Evolutionary conservation across 2,113 vertebrate genomes (phyloP).

Genomic region (Benitochromis conjunctus): DNA sequence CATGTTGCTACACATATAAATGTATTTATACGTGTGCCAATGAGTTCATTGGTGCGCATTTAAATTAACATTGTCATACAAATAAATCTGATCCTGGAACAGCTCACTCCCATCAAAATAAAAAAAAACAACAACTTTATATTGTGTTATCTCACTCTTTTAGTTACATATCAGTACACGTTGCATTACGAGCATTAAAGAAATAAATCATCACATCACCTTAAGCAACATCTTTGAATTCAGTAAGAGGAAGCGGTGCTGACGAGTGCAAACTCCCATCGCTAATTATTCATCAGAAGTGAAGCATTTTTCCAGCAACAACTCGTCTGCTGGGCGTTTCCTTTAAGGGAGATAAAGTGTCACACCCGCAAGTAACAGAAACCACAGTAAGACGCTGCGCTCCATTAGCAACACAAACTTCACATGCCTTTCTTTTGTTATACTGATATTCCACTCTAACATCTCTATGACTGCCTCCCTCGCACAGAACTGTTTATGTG

Average conservation of each 20-base stretch:
- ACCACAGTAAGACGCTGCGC: neutral
- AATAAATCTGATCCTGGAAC: neutral
- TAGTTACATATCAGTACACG: neutral
- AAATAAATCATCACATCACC: neutral
- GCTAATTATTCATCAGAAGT: conserved; percentile 3
- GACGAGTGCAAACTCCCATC: neutral
- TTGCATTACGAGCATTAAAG: neutral
- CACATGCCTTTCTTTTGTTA: neutral
- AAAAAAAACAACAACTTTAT: neutral
- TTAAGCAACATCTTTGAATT: neutral
- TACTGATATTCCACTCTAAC: neutral
- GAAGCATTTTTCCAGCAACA: neutral
- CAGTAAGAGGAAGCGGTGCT: neutral
- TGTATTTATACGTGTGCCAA: neutral
- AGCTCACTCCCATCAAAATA: neutral
- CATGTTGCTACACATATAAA: neutral
- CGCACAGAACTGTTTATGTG: neutral
- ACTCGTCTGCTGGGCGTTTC: conserved; percentile 22
- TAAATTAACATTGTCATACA: neutral
- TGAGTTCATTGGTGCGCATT: neutral
- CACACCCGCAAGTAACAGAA: conserved; percentile 20
- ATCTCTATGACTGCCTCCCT: neutral
- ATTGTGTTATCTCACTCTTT: neutral
- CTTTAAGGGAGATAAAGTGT: neutral
- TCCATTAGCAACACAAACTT: neutral